A percentile compares a stretch with the other conserved stretches of the same genome.
phyloP scores from a whole-genome alignment of 1,140 invertebrate species.

The Callitettix versicolor region DNA sequence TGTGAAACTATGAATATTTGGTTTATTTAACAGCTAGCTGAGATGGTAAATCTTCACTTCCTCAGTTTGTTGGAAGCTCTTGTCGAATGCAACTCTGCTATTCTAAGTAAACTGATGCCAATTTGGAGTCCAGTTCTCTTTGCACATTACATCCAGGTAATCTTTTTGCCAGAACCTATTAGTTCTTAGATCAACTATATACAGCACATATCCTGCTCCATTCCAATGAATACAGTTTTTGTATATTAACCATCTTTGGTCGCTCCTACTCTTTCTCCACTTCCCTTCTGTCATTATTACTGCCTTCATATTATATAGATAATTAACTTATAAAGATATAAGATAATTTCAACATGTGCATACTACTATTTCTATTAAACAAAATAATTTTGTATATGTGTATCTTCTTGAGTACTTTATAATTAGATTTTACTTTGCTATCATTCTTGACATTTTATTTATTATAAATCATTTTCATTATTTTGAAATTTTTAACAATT shows the following conservation, averaged over 20 bases:
- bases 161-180: neutral
- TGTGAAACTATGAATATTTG: no score
- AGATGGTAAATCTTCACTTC: constrained; percentile 97
- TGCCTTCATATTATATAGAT: no score
- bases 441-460: no score
- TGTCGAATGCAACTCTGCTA: constrained; percentile 87
- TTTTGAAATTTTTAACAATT: no score
- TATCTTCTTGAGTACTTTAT: no score
- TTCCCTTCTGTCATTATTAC: no score
- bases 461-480: no score
- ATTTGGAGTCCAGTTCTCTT: constrained; percentile 86
- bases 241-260: constrained; percentile 2
- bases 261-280: constrained; percentile 8
- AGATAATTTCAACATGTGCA: no score
- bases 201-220: neutral
- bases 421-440: no score
- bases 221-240: neutral
- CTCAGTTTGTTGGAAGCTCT: constrained; percentile 89
- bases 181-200: neutral
- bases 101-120: constrained; percentile 75
- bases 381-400: no score
- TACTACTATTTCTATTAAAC: no score
- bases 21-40: constrained; percentile 85
- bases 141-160: constrained; percentile 67
- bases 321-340: no score